These are phyloP conservation scores for Hemichromis elongatus DNA, from an alignment of 2,113 vertebrate genomes.

Conservation along the genomic window DNA sequence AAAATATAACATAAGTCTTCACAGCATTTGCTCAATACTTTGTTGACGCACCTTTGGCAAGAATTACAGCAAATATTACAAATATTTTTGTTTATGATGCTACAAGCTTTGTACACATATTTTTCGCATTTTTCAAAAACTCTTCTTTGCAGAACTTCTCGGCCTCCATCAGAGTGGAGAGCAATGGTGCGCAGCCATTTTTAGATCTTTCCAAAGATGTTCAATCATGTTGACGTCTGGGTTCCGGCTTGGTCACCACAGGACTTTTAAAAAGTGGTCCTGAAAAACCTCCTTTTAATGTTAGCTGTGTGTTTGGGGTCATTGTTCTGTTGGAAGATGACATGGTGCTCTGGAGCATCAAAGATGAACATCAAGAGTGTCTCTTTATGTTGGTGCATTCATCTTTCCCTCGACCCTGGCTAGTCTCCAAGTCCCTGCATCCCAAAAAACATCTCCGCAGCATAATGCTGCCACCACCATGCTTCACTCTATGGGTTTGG, in stretches of 20 bases:
- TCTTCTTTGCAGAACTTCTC: neutral
- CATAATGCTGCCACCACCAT: neutral
- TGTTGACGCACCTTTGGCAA: neutral
- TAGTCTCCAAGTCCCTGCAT: neutral
- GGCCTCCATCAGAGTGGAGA: neutral
- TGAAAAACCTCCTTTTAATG: neutral
- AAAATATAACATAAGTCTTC: neutral
- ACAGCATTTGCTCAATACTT: neutral
- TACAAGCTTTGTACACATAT: neutral
- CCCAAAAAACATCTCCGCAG: neutral
- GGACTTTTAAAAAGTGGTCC: neutral
- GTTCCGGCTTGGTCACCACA: neutral
- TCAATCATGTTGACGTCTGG: neutral
- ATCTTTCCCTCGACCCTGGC: neutral
- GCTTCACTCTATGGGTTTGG: neutral
- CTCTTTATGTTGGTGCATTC: neutral
- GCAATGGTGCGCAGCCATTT: neutral
- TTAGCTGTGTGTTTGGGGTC: neutral
- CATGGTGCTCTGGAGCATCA: neutral
- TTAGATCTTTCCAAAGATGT: neutral
- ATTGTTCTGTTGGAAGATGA: neutral
- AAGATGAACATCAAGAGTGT: neutral
- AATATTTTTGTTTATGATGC: neutral
- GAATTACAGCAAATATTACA: neutral
- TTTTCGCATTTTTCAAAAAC: neutral